These are phyloP conservation scores for Sciurus niger DNA, from an alignment of 2,113 vertebrate genomes.

Conservation along the genomic window DNA sequence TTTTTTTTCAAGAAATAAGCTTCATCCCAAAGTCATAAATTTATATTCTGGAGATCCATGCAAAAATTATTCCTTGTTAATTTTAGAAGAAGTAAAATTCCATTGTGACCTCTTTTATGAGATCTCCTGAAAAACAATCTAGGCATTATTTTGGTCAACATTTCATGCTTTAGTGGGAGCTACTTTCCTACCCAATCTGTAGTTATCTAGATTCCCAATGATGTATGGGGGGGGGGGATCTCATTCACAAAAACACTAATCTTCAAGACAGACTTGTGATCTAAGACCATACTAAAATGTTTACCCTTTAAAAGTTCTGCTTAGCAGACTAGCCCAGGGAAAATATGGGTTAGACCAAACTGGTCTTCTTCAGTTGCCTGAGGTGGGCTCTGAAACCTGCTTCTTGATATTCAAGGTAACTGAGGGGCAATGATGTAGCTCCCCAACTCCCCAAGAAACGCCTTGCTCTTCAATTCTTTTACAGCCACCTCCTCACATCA, in stretches of 20 bases:
- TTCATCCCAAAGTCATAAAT: slow-evolving; percentile 83
- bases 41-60: slow-evolving; percentile 66
- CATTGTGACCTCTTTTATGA: neutral
- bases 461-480: neutral
- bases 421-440: neutral
- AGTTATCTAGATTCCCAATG: neutral
- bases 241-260: slow-evolving; percentile 9
- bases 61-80: slow-evolving; percentile 66
- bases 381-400: neutral
- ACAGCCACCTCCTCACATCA: neutral
- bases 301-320: slow-evolving; percentile 46
- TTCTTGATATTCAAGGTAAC: neutral
- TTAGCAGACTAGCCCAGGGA: neutral
- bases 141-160: neutral
- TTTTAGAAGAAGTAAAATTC: slow-evolving; percentile 55
- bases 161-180: neutral
- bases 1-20: slow-evolving; percentile 78
- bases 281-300: neutral
- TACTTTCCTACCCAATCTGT: neutral
- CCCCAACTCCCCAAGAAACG: neutral
- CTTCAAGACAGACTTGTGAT: neutral
- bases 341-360: neutral
- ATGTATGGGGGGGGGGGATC: neutral
- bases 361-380: neutral
- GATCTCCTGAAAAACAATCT: neutral